Evolutionary conservation across 2,888 invertebrate genomes (phyloP).

Genomic region (Heteropelma amictum): DNA sequence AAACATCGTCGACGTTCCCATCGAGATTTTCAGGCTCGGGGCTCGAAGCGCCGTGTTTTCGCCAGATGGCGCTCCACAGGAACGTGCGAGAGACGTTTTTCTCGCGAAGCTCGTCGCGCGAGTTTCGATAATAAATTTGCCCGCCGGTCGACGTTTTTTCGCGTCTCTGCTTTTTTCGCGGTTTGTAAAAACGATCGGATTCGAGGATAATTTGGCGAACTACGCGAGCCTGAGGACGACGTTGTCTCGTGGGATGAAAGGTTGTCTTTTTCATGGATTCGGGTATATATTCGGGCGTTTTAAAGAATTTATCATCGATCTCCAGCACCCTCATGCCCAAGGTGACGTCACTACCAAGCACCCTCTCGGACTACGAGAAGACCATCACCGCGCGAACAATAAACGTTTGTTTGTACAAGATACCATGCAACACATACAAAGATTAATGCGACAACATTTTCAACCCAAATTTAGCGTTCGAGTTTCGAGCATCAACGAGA

Average conservation of each 20-base stretch:
- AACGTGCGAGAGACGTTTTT: conserved; percentile 49
- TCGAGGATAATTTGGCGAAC: conserved; percentile 76
- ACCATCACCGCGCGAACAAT: conserved; percentile 50
- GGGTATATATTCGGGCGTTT: conserved; percentile 43
- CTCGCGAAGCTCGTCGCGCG: conserved; percentile 28
- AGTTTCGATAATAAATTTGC: conserved; percentile 72
- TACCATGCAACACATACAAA: conserved; percentile 55
- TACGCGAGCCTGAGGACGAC: conserved; percentile 62
- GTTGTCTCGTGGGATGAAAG: no score
- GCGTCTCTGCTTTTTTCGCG: conserved; percentile 71
- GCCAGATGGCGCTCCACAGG: conserved; percentile 64
- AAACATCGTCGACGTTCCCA: conserved; percentile 35
- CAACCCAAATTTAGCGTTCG: background rate
- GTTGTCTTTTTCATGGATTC: conserved; percentile 25
- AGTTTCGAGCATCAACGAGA: background rate
- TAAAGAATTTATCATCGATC: conserved; percentile 47
- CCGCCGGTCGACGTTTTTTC: conserved; percentile 75
- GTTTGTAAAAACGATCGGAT: conserved; percentile 77
- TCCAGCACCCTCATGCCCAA: conserved; percentile 60
- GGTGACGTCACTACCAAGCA: conserved; percentile 57
- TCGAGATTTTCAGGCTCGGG: background rate
- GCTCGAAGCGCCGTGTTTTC: conserved; percentile 37
- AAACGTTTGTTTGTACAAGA: conserved; percentile 14
- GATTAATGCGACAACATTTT: conserved; percentile 43
- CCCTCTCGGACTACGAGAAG: conserved; percentile 58